Conservation (phyloP, 2,797 vertebrate genomes). For the Poeciliopsis gracilis region DNA sequence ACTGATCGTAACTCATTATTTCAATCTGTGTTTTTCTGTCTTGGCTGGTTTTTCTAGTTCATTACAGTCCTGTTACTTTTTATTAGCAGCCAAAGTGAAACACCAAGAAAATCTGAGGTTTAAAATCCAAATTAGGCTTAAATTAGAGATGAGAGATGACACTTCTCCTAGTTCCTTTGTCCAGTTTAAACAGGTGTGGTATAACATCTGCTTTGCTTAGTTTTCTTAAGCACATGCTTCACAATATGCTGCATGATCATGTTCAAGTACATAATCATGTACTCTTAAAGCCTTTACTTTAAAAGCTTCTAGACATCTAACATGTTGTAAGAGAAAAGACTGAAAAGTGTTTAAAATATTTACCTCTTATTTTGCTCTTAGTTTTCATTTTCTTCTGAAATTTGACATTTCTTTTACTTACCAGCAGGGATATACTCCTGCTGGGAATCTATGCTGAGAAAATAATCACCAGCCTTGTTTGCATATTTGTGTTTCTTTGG, state of each 20-base stretch:
- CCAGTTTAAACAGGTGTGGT: background rate
- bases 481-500: background rate
- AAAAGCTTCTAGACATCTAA: background rate
- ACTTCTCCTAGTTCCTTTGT: background rate
- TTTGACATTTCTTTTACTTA: background rate
- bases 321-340: background rate
- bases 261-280: background rate
- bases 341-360: background rate
- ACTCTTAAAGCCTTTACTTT: background rate
- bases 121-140: background rate
- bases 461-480: background rate
- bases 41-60: background rate
- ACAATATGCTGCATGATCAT: background rate
- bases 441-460: background rate
- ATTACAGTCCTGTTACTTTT: background rate
- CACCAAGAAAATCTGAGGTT: background rate
- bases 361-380: background rate
- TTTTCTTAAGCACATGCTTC: background rate
- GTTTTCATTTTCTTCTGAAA: background rate
- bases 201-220: background rate
- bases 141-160: background rate
- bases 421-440: background rate
- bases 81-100: background rate
- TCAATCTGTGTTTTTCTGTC: background rate
- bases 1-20: background rate